A percentile compares a stretch with the other conserved stretches of the same genome.
These are phyloP conservation scores for Elaphurus davidianus DNA, from an alignment of 2,113 vertebrate species.

Conservation along the genomic window DNA sequence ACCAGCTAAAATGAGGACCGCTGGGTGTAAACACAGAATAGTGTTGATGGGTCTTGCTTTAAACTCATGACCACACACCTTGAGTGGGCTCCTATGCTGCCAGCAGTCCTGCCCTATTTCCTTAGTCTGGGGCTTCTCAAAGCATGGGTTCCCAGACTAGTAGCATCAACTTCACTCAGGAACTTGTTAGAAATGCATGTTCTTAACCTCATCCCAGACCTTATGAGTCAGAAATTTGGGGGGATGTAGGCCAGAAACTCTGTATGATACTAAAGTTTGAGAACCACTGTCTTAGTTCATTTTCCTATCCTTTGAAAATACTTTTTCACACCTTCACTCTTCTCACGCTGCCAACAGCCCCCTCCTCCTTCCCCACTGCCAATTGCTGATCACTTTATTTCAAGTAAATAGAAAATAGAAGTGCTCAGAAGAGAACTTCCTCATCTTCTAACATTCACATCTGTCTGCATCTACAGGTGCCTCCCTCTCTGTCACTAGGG, in stretches of 20 bases:
- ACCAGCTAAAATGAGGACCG: not conserved
- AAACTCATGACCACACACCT: not conserved
- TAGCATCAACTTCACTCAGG: not conserved
- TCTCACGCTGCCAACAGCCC: not conserved
- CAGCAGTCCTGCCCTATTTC: not conserved
- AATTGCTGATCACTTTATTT: slow-evolving; percentile 24
- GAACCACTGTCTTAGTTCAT: not conserved
- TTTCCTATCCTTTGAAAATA: slow-evolving; percentile 24
- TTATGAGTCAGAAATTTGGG: not conserved
- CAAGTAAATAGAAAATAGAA: slow-evolving; percentile 31
- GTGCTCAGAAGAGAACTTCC: slow-evolving; percentile 15
- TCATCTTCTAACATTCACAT: not conserved
- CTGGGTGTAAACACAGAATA: not conserved
- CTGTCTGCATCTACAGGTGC: not conserved
- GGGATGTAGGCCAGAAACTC: not conserved
- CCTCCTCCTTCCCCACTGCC: not conserved
- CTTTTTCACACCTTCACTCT: slow-evolving; percentile 17
- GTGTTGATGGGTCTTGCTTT: not conserved
- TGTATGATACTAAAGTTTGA: not conserved
- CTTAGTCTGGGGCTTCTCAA: not conserved
- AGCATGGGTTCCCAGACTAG: not conserved
- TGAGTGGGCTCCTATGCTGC: not conserved
- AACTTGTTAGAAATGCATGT: not conserved
- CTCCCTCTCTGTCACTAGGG: not conserved
- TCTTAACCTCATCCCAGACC: not conserved